Conservation (phyloP, 2,797 vertebrate species). For the Cynodonichthys magdalenae region DNA sequence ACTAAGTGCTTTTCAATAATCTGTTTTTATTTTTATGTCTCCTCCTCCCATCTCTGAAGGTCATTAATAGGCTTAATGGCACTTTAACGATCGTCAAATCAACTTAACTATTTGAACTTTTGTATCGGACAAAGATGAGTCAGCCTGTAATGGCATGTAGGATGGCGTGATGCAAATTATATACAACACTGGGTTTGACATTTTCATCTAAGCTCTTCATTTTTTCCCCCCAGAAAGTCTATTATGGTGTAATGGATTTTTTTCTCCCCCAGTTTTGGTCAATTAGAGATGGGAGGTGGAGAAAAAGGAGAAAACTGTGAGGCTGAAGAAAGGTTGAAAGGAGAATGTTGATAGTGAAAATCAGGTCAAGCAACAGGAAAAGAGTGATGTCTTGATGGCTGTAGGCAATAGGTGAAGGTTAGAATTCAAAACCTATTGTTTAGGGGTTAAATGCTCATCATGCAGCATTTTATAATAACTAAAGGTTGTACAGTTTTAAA, state of each 20-base stretch:
- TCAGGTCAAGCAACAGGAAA: not conserved
- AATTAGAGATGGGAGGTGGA: constrained; percentile 42
- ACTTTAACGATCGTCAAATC: constrained; percentile 47
- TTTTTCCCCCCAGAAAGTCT: constrained; percentile 59
- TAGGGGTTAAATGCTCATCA: too few species aligned
- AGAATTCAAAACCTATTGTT: too few species aligned
- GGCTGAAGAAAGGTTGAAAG: constrained; percentile 5
- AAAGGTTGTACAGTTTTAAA: too few species aligned
- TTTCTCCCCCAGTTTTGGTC: constrained; percentile 39
- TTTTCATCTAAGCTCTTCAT: constrained; percentile 64
- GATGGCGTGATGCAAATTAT: constrained; percentile 65
- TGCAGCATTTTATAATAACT: too few species aligned
- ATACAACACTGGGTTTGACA: constrained; percentile 69
- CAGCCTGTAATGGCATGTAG: constrained; percentile 60
- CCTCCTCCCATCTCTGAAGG: constrained; percentile 18
- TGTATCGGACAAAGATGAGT: constrained; percentile 53
- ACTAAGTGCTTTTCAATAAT: not conserved
- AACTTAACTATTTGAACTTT: constrained; percentile 59
- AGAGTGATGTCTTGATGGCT: not conserved
- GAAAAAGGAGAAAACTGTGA: constrained; percentile 25
- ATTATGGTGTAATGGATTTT: constrained; percentile 62
- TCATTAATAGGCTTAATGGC: constrained; percentile 44
- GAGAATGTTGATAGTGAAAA: not conserved
- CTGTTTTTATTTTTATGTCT: not conserved
- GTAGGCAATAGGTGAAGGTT: too few species aligned